Percentiles rank a stretch among this genome's conserved stretches.
These are phyloP conservation scores for Gambusia holbrooki DNA, from an alignment of 2,113 vertebrate genomes.

Conservation along the genomic window DNA sequence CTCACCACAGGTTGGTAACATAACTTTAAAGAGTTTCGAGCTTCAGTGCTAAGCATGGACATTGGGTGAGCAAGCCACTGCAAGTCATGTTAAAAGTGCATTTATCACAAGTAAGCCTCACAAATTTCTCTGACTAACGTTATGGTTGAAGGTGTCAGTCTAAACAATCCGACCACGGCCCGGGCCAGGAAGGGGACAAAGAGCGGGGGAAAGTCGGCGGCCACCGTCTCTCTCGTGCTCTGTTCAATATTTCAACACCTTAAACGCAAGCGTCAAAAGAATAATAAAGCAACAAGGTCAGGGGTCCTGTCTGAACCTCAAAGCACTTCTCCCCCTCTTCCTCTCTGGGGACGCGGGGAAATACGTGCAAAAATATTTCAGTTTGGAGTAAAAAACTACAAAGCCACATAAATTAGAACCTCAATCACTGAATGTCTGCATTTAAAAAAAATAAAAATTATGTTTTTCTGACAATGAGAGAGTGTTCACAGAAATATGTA, in stretches of 20 bases:
- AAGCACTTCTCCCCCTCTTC: conserved; percentile 80
- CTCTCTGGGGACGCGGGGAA: conserved; percentile 78
- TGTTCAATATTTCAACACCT: conserved; percentile 88
- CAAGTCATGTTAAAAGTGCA: conserved; percentile 74
- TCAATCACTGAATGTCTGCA: conserved; percentile 21
- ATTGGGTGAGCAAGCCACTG: conserved; percentile 15
- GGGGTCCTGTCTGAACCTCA: conserved; percentile 83
- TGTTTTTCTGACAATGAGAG: not conserved
- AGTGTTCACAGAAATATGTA: not conserved
- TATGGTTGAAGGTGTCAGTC: conserved; percentile 85
- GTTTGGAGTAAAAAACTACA: conserved; percentile 44
- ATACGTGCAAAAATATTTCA: conserved; percentile 77
- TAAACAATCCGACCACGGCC: conserved; percentile 86
- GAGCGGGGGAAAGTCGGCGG: conserved; percentile 73
- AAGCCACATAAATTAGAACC: conserved; percentile 71
- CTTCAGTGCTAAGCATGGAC: conserved; percentile 17
- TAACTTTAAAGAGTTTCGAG: conserved; percentile 4
- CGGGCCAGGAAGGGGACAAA: conserved; percentile 53
- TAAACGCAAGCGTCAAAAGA: conserved; percentile 82
- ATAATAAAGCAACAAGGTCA: conserved; percentile 85
- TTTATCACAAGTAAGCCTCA: conserved; percentile 79
- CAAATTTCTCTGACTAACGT: conserved; percentile 82
- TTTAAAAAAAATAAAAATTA: too few relatives aligned
- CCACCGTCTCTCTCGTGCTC: conserved; percentile 85
- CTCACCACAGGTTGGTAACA: not conserved